These are phyloP conservation scores for Oscheius myriophilus DNA, from an alignment of 2,888 invertebrate genomes.

Conservation along the genomic window DNA sequence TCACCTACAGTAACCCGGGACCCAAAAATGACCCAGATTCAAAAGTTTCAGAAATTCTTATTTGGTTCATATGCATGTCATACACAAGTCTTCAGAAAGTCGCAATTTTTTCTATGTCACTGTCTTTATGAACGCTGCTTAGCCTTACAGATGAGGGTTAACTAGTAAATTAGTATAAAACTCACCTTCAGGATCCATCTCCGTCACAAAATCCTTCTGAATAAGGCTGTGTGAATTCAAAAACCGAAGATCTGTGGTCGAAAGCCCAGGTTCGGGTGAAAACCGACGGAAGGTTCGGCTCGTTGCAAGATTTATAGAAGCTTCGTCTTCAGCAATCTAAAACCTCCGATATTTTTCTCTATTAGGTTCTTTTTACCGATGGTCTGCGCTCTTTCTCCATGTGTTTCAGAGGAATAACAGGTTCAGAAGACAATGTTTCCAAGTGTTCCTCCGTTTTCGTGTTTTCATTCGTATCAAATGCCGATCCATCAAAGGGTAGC, in stretches of 20 bases:
- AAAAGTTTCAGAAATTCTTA: too few species aligned
- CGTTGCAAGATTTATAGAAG: conserved; percentile 13
- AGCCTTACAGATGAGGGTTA: too few species aligned
- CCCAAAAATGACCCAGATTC: too few species aligned
- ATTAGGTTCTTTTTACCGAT: too few species aligned
- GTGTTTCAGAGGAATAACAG: conserved; percentile 8
- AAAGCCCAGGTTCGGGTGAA: conserved; percentile 29
- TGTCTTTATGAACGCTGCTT: too few species aligned
- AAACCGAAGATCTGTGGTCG: conserved; percentile 40
- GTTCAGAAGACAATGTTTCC: conserved; percentile 2
- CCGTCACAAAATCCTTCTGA: conserved; percentile 48
- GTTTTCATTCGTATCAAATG: not conserved
- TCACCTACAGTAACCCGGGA: too few species aligned
- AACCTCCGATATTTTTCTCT: too few species aligned
- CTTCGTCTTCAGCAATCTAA: not conserved
- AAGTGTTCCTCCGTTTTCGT: not conserved
- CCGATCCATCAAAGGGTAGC: conserved; percentile 23
- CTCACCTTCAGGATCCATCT: conserved; percentile 45
- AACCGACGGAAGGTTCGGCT: conserved; percentile 45
- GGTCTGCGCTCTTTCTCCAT: too few species aligned
- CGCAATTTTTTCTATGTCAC: too few species aligned
- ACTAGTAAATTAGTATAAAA: too few species aligned
- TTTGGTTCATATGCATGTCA: too few species aligned
- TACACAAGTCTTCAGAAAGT: too few species aligned
- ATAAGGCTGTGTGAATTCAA: conserved; percentile 42